Evolutionary conservation across 2,113 vertebrate species (phyloP).

Genomic region (Boleophthalmus pectinirostris): DNA sequence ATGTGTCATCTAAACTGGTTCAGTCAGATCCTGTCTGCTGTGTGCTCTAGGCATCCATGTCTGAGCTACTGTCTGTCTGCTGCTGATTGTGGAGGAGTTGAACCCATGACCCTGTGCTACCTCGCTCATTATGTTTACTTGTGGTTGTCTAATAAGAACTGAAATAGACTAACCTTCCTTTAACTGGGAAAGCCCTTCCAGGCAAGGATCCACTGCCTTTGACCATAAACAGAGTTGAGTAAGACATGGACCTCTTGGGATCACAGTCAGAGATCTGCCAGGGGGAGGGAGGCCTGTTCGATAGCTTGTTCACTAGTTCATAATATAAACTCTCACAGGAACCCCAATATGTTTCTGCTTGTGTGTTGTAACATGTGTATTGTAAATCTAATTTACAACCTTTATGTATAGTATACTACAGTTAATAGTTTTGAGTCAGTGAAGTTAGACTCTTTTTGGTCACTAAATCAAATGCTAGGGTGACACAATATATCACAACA

Average conservation of each 20-base stretch:
- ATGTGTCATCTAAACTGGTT: neutral
- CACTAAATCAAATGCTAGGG: too few species aligned
- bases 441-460: too few species aligned
- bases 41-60: constrained; percentile 5
- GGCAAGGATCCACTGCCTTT: constrained; percentile 40
- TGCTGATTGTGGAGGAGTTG: constrained; percentile 41
- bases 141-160: constrained; percentile 21
- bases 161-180: constrained; percentile 32
- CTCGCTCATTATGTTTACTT: constrained; percentile 1
- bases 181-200: constrained; percentile 36
- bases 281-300: constrained; percentile 38
- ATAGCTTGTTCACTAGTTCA: constrained; percentile 54
- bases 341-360: neutral
- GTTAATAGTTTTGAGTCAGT: too few species aligned
- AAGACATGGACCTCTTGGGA: constrained; percentile 36
- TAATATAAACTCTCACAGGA: constrained; percentile 28
- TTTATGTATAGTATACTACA: neutral
- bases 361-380: neutral
- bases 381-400: neutral
- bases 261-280: constrained; percentile 41
- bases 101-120: constrained; percentile 39
- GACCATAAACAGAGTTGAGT: constrained; percentile 40
- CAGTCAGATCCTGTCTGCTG: constrained; percentile 2
- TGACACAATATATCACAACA: too few species aligned
- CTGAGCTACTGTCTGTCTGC: constrained; percentile 14